Percentiles rank a stretch among this genome's conserved stretches.
Evolutionary conservation across 2,797 vertebrate genomes (phyloP).

Genomic region (Hydrocynus forskahlii): DNA sequence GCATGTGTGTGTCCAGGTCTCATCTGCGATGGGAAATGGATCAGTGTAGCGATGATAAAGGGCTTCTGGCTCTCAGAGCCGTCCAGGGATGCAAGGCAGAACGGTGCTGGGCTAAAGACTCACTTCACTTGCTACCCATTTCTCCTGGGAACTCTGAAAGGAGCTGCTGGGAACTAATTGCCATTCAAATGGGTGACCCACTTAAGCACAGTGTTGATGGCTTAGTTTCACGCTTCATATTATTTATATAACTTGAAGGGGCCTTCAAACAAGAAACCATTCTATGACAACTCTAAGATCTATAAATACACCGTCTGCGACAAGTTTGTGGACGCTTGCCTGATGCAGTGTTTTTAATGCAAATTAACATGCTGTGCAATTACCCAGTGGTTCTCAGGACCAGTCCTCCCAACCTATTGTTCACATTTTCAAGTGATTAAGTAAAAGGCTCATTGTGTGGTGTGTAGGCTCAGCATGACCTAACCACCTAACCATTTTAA

Average conservation of each 20-base stretch:
- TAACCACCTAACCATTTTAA: too few relatives aligned
- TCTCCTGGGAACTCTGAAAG: conserved; percentile 37
- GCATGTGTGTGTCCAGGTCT: conserved; percentile 18
- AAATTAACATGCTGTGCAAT: too few relatives aligned
- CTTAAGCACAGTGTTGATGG: conserved; percentile 16
- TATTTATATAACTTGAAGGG: neutral
- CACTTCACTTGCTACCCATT: conserved; percentile 21
- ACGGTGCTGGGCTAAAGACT: conserved; percentile 35
- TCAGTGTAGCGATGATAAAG: conserved; percentile 31
- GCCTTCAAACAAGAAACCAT: neutral
- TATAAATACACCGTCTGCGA: neutral
- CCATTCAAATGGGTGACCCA: conserved; percentile 50
- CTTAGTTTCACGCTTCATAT: neutral
- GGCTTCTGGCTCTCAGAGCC: conserved; percentile 12
- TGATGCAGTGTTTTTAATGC: neutral
- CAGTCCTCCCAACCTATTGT: too few relatives aligned
- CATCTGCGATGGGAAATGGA: conserved; percentile 46
- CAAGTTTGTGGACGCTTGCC: neutral
- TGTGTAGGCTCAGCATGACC: too few relatives aligned
- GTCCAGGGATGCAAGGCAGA: conserved; percentile 32
- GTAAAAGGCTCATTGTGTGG: too few relatives aligned
- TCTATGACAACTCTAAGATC: neutral
- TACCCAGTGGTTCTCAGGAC: too few relatives aligned
- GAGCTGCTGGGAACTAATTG: conserved; percentile 42
- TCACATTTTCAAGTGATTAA: too few relatives aligned